phyloP scores from a whole-genome alignment of 2,113 vertebrate species.

The Urocitellus parryii region DNA sequence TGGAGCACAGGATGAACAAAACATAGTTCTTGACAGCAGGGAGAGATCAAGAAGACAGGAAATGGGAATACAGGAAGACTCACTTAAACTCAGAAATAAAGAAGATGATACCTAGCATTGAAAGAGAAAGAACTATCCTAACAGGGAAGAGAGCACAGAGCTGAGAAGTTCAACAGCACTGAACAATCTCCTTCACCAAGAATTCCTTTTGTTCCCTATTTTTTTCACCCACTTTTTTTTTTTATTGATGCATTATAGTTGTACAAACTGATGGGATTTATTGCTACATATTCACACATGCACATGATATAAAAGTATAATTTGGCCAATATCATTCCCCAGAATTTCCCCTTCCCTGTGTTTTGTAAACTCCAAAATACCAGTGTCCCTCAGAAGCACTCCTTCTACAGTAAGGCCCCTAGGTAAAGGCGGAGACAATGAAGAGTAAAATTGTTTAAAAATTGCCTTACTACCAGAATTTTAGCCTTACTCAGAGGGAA shows the following conservation, averaged over 20 bases:
- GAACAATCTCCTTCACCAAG: background rate
- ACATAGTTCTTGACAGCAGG: too few relatives aligned
- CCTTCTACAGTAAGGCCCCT: background rate
- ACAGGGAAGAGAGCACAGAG: background rate
- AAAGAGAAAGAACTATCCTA: background rate
- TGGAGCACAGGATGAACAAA: background rate
- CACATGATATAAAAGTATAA: too few relatives aligned
- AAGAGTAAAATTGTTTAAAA: background rate
- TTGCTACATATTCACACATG: too few relatives aligned
- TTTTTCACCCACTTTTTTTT: background rate
- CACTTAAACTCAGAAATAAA: rapidly evolving
- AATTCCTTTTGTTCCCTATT: background rate
- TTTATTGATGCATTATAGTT: too few relatives aligned
- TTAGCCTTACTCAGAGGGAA: background rate
- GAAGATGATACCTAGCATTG: background rate
- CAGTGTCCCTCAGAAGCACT: background rate
- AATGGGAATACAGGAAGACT: background rate
- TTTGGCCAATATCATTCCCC: too few relatives aligned
- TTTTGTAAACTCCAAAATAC: background rate
- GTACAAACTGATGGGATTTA: too few relatives aligned
- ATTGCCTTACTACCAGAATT: background rate
- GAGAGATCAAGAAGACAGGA: background rate
- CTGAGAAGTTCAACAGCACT: too few relatives aligned
- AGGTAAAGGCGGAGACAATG: background rate
- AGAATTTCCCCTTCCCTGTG: background rate